These are phyloP conservation scores for Trissolcus brochymenae DNA, from an alignment of 2,888 invertebrate species.

Conservation along the genomic window DNA sequence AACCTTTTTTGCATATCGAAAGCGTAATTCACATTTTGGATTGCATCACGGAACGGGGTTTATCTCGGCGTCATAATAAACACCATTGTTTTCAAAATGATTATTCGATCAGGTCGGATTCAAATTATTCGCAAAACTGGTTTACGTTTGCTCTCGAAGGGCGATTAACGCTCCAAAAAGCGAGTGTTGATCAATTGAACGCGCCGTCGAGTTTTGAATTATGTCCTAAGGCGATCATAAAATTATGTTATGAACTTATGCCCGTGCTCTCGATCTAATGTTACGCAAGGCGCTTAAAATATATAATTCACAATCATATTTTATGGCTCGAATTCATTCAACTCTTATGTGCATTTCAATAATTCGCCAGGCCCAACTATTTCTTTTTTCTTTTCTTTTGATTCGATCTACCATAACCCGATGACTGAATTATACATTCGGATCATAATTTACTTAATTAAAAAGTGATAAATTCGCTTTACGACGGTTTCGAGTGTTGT, in stretches of 20 bases:
- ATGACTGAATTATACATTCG: conserved; percentile 44
- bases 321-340: conserved; percentile 26
- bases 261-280: conserved; percentile 31
- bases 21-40: conserved; percentile 31
- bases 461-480: conserved; percentile 49
- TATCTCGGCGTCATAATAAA: not conserved
- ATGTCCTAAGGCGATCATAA: conserved; percentile 32
- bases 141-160: conserved; percentile 31
- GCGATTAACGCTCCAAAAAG: not conserved
- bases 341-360: conserved; percentile 40
- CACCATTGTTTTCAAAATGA: conserved; percentile 39
- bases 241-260: conserved; percentile 38
- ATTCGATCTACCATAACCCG: conserved; percentile 15
- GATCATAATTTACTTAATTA: conserved; percentile 51
- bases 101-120: conserved; percentile 33
- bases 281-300: conserved; percentile 48
- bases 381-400: conserved; percentile 15
- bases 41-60: conserved; percentile 26
- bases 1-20: conserved; percentile 42
- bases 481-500: conserved; percentile 26
- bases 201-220: conserved; percentile 30
- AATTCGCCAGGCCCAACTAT: conserved; percentile 6
- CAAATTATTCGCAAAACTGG: conserved; percentile 25
- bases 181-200: conserved; percentile 35
- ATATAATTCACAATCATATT: conserved; percentile 52